phyloP scores from a whole-genome alignment of 2,113 vertebrate species.

The Ahaetulla prasina region DNA sequence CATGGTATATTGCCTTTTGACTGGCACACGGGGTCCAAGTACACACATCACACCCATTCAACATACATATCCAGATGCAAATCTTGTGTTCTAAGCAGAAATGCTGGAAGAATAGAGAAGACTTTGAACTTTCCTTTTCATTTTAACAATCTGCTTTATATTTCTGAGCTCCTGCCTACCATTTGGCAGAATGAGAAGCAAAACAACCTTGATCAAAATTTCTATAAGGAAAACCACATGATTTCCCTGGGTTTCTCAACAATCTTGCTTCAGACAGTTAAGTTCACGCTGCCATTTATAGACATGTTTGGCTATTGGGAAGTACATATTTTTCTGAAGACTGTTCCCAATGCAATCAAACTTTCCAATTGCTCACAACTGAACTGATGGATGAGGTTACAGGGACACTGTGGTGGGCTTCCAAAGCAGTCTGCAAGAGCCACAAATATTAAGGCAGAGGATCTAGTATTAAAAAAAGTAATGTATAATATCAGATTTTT shows the following conservation, averaged over 20 bases:
- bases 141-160: background rate
- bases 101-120: background rate
- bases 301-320: background rate
- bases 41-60: background rate
- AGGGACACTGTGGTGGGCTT: background rate
- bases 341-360: background rate
- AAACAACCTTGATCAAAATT: background rate
- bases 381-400: background rate
- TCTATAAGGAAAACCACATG: background rate
- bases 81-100: background rate
- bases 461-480: background rate
- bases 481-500: conserved; percentile 15
- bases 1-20: background rate
- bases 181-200: background rate
- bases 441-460: background rate
- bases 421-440: background rate
- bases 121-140: background rate
- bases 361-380: background rate
- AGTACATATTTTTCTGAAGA: background rate
- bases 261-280: background rate
- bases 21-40: background rate
- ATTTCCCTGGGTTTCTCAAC: background rate
- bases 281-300: background rate
- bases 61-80: background rate
- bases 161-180: background rate